These are phyloP conservation scores for Urosaurus nigricauda DNA, from an alignment of 2,797 vertebrate species.

Conservation along the genomic window DNA sequence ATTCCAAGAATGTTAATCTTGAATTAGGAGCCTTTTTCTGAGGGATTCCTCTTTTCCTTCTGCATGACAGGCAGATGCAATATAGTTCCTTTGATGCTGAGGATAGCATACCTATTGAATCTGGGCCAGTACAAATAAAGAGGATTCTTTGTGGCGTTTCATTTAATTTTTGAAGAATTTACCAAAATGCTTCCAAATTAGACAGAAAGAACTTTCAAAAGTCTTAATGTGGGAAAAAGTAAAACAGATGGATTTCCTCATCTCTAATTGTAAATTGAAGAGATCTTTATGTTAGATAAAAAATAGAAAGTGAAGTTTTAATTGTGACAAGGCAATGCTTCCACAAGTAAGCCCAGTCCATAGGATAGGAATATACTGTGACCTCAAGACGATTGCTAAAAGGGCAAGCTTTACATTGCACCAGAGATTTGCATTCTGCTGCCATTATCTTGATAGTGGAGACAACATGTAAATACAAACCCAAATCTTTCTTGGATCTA, in stretches of 20 bases:
- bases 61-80: background rate
- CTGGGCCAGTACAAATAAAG: background rate
- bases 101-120: background rate
- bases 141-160: background rate
- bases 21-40: background rate
- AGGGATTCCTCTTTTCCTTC: background rate
- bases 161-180: background rate
- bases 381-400: background rate
- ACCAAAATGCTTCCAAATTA: background rate
- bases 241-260: background rate
- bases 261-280: background rate
- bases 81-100: background rate
- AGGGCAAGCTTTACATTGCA: background rate
- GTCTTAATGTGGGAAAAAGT: background rate
- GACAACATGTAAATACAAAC: slow-evolving; percentile 5
- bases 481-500: slow-evolving; percentile 56
- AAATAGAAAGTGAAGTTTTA: background rate
- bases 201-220: background rate
- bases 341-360: background rate
- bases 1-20: background rate
- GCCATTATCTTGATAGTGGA: background rate
- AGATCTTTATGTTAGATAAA: background rate
- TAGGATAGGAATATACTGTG: background rate
- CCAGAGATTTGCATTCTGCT: background rate
- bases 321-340: background rate